Conservation (phyloP, 2,797 vertebrate species). For the Prunella strophiata region DNA sequence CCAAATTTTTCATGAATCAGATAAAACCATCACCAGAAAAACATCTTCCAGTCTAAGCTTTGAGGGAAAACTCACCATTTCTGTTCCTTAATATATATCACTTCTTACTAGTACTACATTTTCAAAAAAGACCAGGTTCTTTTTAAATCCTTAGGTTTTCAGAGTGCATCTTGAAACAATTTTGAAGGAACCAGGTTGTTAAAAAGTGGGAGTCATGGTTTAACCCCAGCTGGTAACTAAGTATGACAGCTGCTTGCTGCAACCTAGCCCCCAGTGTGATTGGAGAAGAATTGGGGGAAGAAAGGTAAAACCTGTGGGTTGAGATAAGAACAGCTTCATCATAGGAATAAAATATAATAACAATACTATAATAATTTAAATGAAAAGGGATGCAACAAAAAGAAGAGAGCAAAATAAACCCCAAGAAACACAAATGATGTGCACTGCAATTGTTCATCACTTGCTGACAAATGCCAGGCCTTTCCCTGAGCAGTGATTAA, state of each 20-base stretch:
- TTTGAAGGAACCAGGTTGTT: not conserved
- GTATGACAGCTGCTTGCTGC: not conserved
- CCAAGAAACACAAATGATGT: not conserved
- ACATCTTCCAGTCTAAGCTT: not conserved
- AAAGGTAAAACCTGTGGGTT: not conserved
- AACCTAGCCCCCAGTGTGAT: not conserved
- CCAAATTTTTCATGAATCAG: not conserved
- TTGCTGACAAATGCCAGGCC: rapidly evolving
- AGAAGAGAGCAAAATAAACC: not conserved
- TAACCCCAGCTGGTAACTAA: not conserved
- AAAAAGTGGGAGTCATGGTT: not conserved
- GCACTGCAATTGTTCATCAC: not conserved
- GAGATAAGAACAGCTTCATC: not conserved
- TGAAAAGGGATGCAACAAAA: not conserved
- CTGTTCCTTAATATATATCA: not conserved
- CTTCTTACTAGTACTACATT: not conserved
- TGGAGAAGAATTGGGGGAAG: rapidly evolving
- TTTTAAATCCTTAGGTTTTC: not conserved
- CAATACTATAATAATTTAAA: not conserved
- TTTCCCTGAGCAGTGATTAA: not conserved
- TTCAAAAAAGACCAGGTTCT: not conserved
- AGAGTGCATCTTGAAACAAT: not conserved
- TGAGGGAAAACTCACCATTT: not conserved
- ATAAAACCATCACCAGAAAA: not conserved
- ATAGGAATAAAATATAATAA: not conserved